Conservation (phyloP, 2,888 invertebrate species). For the Trilocha varians region DNA sequence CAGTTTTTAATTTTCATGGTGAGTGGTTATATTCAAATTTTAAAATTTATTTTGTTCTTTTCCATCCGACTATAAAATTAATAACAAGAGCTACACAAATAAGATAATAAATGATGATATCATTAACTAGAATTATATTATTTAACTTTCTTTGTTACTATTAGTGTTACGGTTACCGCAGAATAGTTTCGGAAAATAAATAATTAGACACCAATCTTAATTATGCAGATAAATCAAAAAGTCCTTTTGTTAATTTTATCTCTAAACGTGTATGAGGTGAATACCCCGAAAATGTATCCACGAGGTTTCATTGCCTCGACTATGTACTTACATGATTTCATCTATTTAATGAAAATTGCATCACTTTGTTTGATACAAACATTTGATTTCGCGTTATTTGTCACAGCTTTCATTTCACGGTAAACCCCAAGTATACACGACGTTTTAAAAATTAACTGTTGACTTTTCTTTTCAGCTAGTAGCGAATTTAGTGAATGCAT, state of each 20-base stretch:
- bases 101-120: background rate
- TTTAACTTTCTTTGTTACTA: background rate
- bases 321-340: background rate
- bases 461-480: constrained; percentile 21
- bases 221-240: background rate
- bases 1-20: background rate
- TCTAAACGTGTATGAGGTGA: background rate
- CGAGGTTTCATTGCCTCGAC: background rate
- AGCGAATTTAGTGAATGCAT: constrained; percentile 18
- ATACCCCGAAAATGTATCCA: background rate
- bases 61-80: background rate
- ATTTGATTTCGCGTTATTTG: too few species aligned
- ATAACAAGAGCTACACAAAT: background rate
- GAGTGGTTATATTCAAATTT: background rate
- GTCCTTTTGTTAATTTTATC: background rate
- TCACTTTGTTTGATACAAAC: background rate
- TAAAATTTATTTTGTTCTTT: background rate
- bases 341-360: background rate
- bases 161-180: background rate
- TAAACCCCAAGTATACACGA: too few species aligned
- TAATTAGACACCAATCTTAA: background rate
- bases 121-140: background rate
- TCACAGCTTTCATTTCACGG: background rate
- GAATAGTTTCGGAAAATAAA: background rate
- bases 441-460: background rate